Conservation (phyloP, 2,888 invertebrate species). For the Myathropa florea region DNA sequence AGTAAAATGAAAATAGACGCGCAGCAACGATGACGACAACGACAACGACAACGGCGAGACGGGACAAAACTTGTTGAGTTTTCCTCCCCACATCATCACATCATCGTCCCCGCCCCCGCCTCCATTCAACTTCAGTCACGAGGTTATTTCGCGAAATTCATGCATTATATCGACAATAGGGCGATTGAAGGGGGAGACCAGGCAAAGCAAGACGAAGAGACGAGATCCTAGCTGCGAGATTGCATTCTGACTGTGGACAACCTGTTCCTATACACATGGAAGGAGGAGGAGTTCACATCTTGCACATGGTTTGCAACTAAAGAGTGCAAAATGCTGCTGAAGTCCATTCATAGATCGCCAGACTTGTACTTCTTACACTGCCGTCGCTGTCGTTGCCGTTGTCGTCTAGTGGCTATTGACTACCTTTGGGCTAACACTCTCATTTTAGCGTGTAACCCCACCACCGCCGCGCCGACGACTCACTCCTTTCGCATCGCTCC, state of each 20-base stretch:
- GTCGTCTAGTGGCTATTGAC: slow-evolving; percentile 52
- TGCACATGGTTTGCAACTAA: neutral
- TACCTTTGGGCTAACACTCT: slow-evolving; percentile 49
- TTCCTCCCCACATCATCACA: slow-evolving; percentile 17
- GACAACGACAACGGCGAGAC: neutral
- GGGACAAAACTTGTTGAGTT: slow-evolving; percentile 69
- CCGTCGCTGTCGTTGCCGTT: neutral
- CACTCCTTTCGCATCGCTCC: neutral
- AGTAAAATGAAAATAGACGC: slow-evolving; percentile 57
- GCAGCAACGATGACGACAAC: slow-evolving; percentile 3
- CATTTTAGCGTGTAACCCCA: slow-evolving; percentile 25
- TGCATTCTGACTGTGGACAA: neutral
- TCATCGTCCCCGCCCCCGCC: neutral
- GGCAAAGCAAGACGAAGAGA: neutral
- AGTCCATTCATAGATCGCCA: slow-evolving; percentile 6
- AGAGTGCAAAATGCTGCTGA: neutral
- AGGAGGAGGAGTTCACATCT: neutral
- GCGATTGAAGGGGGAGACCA: neutral
- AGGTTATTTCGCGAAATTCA: slow-evolving; percentile 64
- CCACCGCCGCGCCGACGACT: neutral
- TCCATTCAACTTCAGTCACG: neutral
- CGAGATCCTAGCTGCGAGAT: neutral
- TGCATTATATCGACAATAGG: slow-evolving; percentile 66
- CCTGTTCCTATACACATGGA: neutral
- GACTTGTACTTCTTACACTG: neutral